Base-by-base conservation (phyloP, 2,888 invertebrate genomes). In the Apotomis turbidana region DNA sequence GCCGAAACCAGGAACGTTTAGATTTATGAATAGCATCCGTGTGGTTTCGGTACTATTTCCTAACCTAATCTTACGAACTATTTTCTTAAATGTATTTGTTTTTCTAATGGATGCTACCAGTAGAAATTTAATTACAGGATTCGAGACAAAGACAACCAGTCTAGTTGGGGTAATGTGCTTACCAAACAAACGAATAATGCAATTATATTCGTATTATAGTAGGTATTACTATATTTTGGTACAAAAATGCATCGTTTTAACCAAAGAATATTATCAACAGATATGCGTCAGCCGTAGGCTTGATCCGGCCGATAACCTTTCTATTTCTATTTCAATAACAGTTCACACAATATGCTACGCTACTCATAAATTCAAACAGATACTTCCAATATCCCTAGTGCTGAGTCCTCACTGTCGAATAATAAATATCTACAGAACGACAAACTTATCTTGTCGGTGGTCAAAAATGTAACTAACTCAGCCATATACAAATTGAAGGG, bases 361-460 rank as follows among this genome's bases (percentile, higher is more conserved):
- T 27, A 63, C 70, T 71, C 71, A 71, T 71, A 71, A 71, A 71
- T 71, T 71, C 59, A 36, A 55, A 67, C 63, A 58, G 71, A 55
- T 61, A 15, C 60, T 8, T 61, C 60, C 64, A 61, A 67, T 67
- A 71, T 61, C 71, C 55, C 64, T 51, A 44, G 38, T 66, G 71
- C 71, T 67, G 66, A 66, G 49, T 66, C 44, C 5, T 59, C 64
- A 12, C 54, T 15, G 27, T 41, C 36, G 62, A 6, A 54, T 60
- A 63, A 58, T 27, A 60, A 38, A 67, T 61, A 68, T 54, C n/a
- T 46, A 57, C 6, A 46, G 4, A 6, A 5, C 5, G 46, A 46
- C 55, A 55, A 66, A 66, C 55, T 66, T 66, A 66, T 57, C 55
- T 27, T 57, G 3, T 9, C 55, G 5, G 27, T 57, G 66, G 27